phyloP scores from a whole-genome alignment of 2,888 invertebrate species.

The Cataglyphis rosenhaueri region DNA sequence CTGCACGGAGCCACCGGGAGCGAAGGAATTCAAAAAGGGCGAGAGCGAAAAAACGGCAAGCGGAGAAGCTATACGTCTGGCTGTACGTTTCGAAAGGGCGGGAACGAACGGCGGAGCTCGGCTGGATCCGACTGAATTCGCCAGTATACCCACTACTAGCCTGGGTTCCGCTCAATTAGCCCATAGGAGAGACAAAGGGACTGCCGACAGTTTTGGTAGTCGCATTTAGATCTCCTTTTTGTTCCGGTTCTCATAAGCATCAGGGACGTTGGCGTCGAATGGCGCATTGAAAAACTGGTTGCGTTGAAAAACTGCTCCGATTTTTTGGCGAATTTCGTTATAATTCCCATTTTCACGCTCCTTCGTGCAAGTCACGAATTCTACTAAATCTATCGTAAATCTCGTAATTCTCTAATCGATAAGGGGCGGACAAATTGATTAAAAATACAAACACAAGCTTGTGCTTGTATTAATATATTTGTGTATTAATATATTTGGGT shows the following conservation, averaged over 20 bases:
- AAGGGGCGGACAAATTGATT: not conserved
- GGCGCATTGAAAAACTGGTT: slow-evolving; percentile 45
- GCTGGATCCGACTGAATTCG: slow-evolving; percentile 44
- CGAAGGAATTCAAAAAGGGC: slow-evolving; percentile 73
- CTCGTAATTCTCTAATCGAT: not conserved
- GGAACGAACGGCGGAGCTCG: slow-evolving; percentile 38
- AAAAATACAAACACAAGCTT: not conserved
- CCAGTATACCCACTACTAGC: slow-evolving; percentile 65
- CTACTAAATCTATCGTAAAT: not conserved
- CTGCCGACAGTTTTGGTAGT: slow-evolving; percentile 71
- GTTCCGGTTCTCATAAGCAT: slow-evolving; percentile 21
- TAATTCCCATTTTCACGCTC: slow-evolving; percentile 16
- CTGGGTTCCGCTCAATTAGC: slow-evolving; percentile 72
- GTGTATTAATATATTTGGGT: not conserved
- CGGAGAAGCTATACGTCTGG: slow-evolving; percentile 26
- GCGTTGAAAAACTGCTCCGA: not conserved
- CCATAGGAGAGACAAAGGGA: slow-evolving; percentile 71
- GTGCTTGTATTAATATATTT: not conserved
- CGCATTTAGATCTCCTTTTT: slow-evolving; percentile 53
- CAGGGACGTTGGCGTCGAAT: slow-evolving; percentile 34
- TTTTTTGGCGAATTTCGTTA: slow-evolving; percentile 3
- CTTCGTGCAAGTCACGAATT: not conserved
- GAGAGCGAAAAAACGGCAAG: slow-evolving; percentile 62
- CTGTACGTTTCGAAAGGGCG: slow-evolving; percentile 54
- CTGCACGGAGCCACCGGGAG: slow-evolving; percentile 46